A percentile compares a stretch with the other conserved stretches of the same genome.
Conservation (phyloP, 2,797 vertebrate genomes). For the Onychomys arenicola region DNA sequence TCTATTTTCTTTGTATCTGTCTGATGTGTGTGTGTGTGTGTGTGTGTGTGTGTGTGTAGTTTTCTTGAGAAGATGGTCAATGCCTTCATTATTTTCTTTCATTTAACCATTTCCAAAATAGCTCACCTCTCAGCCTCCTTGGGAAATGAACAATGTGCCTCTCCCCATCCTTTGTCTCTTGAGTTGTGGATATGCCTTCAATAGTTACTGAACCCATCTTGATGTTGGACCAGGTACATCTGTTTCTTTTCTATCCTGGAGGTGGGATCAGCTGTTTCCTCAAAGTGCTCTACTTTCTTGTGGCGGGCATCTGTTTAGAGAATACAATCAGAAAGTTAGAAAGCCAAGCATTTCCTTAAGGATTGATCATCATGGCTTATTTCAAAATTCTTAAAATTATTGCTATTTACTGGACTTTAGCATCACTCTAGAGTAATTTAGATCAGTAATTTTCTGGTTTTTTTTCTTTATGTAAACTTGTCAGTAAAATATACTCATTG, state of each 20-base stretch:
- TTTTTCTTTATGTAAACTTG: neutral
- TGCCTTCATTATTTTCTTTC: neutral
- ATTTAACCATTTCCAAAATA: conserved; percentile 34
- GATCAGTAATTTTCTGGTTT: neutral
- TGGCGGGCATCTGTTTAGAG: neutral
- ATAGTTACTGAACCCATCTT: neutral
- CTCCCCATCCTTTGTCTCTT: neutral
- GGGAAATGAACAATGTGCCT: neutral
- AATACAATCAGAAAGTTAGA: neutral
- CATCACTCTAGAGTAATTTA: neutral
- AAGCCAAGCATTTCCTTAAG: neutral
- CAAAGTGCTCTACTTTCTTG: neutral
- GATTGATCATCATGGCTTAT: neutral
- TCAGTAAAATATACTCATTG: neutral
- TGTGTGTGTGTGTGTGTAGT: no score
- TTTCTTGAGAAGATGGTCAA: neutral
- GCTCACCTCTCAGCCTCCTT: neutral
- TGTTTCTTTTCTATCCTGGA: neutral
- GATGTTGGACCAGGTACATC: neutral
- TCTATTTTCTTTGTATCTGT: conserved; percentile 32
- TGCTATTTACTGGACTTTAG: neutral
- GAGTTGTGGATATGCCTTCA: neutral
- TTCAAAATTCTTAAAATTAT: conserved; percentile 12
- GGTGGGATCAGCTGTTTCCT: neutral
- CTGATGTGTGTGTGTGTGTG: no score